phyloP scores from a whole-genome alignment of 2,113 vertebrate species.

The Hippocampus comes region DNA sequence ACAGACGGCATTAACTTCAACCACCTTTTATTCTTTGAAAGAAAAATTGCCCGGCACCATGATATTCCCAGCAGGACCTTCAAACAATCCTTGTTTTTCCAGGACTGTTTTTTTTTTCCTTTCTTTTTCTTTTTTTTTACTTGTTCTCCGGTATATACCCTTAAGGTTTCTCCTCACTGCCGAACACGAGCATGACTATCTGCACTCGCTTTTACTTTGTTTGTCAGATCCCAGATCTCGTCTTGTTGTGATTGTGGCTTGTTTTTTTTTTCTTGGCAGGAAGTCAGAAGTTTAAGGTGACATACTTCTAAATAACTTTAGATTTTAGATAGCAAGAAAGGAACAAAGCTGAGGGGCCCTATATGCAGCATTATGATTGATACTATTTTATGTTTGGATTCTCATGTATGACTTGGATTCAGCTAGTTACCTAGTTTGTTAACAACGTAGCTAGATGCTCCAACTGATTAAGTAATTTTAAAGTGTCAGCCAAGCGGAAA shows the following conservation, averaged over 20 bases:
- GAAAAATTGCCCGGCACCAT: slow-evolving; percentile 73
- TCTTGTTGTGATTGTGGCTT: slow-evolving; percentile 38
- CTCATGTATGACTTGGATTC: not conserved
- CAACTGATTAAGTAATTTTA: not conserved
- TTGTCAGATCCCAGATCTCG: slow-evolving; percentile 59
- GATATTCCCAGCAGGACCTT: slow-evolving; percentile 74
- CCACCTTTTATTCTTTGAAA: slow-evolving; percentile 73
- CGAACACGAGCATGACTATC: slow-evolving; percentile 61
- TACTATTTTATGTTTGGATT: not conserved
- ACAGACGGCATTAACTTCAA: slow-evolving; percentile 73
- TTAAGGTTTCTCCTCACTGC: slow-evolving; percentile 69
- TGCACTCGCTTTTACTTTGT: slow-evolving; percentile 55
- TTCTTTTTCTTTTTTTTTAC: slow-evolving; percentile 37
- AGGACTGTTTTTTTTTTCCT: slow-evolving; percentile 65
- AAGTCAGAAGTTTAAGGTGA: slow-evolving; percentile 52
- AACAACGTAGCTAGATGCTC: not conserved
- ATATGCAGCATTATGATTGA: not conserved
- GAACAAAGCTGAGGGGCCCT: not conserved
- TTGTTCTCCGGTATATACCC: slow-evolving; percentile 66
- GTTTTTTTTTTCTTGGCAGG: slow-evolving; percentile 31
- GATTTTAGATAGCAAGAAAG: not conserved
- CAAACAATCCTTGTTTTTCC: slow-evolving; percentile 73
- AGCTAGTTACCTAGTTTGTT: not conserved
- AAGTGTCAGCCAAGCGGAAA: not conserved
- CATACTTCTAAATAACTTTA: slow-evolving; percentile 37